A percentile compares a stretch with the other conserved stretches of the same genome.
Evolutionary conservation across 2,888 invertebrate genomes (phyloP).

Genomic region (Drosophila kuntzei): DNA sequence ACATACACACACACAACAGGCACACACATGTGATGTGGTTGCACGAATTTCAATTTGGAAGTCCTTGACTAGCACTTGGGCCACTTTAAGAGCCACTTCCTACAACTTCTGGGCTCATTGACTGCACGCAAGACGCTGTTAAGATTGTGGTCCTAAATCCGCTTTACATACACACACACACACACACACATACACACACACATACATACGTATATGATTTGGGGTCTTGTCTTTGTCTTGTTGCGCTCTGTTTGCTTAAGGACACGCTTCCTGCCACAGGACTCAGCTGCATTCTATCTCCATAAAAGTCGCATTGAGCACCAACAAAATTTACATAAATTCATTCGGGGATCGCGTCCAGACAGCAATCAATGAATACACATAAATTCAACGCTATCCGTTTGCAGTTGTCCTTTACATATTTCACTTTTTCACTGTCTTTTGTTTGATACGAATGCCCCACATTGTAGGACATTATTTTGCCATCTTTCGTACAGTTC

Average conservation of each 20-base stretch:
- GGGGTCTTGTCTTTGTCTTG: slow-evolving; percentile 30
- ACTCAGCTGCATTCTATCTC: slow-evolving; percentile 75
- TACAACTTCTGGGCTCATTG: slow-evolving; percentile 57
- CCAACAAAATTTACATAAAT: slow-evolving; percentile 72
- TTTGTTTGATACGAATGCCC: neutral
- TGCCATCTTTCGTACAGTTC: slow-evolving; percentile 62
- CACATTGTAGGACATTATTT: slow-evolving; percentile 65
- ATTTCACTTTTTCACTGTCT: slow-evolving; percentile 3
- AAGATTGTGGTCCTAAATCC: slow-evolving; percentile 35
- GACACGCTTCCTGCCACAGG: slow-evolving; percentile 22
- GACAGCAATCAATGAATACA: slow-evolving; percentile 73
- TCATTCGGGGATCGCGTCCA: slow-evolving; percentile 48
- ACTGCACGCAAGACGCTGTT: slow-evolving; percentile 37
- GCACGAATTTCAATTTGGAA: slow-evolving; percentile 52
- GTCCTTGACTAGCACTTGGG: slow-evolving; percentile 50
- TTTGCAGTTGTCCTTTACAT: slow-evolving; percentile 32
- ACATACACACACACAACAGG: neutral
- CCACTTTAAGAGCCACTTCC: slow-evolving; percentile 57
- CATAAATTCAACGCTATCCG: slow-evolving; percentile 74
- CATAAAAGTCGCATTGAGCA: slow-evolving; percentile 73
- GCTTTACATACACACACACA: slow-evolving; percentile 24
- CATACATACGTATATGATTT: slow-evolving; percentile 1
- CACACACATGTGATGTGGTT: slow-evolving; percentile 11
- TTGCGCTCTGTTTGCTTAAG: slow-evolving; percentile 39
- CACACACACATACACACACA: neutral